phyloP scores from a whole-genome alignment of 2,113 vertebrate species.

The cattle (Bos taurus) region ARS-UCD2.0 NC_037350.1:40548501-40549000 shows the following conservation, averaged over 20 bases:
- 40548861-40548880: background rate
- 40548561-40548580: background rate
- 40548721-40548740: background rate
- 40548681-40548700: background rate
- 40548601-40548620: background rate
- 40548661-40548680: background rate
- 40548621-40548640: background rate
- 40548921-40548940: background rate
- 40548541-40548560: background rate
- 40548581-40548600: background rate
- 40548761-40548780: background rate
- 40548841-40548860: background rate
- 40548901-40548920: background rate
- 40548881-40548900: background rate
- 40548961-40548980: background rate
- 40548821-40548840: background rate
- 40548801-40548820: background rate
- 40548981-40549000: background rate
- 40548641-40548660: background rate
- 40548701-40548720: background rate
- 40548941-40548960: background rate
- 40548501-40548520: background rate
- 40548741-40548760: background rate
- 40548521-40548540: background rate
- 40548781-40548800: fast-evolving